Percentiles rank a stretch among this genome's conserved stretches.
Conservation (phyloP, 53 echinoderm and acorn worm species). For the Henricia sp. region DNA sequence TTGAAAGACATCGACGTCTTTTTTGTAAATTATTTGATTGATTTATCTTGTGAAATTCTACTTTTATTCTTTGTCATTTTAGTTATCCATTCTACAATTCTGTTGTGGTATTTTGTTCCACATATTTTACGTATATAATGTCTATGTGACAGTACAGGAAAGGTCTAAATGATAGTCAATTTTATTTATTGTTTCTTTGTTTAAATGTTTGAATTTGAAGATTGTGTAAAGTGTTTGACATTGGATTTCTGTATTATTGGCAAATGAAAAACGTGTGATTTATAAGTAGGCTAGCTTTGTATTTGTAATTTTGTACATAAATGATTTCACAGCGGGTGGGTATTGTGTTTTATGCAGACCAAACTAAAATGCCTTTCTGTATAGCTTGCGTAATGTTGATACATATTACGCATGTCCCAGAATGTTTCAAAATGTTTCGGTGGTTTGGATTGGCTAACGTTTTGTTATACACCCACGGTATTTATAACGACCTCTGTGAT, state of each 20-base stretch:
- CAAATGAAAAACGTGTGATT: constrained; percentile 2
- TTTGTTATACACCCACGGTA: neutral
- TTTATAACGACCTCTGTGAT: neutral
- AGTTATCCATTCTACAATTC: neutral
- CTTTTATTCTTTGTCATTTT: neutral
- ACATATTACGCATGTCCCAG: no score
- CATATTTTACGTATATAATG: no score
- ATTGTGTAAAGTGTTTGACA: constrained; percentile 49
- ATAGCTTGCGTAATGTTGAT: neutral
- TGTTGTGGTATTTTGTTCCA: no score
- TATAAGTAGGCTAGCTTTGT: constrained; percentile 7
- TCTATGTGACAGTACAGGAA: no score
- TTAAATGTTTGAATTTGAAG: neutral
- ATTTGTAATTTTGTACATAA: constrained; percentile 46
- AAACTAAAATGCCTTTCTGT: constrained; percentile 11
- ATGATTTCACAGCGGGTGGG: constrained; percentile 28
- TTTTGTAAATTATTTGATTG: neutral
- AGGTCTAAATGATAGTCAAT: no score
- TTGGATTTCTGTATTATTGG: constrained; percentile 45
- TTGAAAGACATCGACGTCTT: neutral
- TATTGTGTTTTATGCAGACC: constrained; percentile 36
- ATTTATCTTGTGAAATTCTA: neutral
- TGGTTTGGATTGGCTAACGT: neutral
- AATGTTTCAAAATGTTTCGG: no score
- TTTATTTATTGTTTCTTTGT: neutral